Evolutionary conservation across 2,113 vertebrate species (phyloP).

Genomic region (Psilopogon haemacephalus): DNA sequence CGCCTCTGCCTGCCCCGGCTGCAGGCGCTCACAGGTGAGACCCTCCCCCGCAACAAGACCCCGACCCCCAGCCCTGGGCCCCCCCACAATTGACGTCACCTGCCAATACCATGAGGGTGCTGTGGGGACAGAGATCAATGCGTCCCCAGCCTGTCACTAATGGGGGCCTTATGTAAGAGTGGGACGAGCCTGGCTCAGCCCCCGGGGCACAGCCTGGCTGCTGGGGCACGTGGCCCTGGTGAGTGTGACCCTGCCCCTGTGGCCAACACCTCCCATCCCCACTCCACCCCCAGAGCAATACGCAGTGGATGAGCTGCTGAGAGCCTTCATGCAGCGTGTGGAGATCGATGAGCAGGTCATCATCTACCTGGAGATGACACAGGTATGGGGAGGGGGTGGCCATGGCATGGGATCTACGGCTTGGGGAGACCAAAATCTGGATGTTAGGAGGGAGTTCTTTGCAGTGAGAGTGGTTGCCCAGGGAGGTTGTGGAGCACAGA

Average conservation of each 20-base stretch:
- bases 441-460: no score
- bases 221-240: neutral
- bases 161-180: neutral
- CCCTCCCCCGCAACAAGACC: neutral
- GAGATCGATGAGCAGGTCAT: slow-evolving; percentile 88
- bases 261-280: neutral
- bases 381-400: slow-evolving; percentile 67
- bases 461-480: no score
- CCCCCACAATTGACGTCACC: neutral
- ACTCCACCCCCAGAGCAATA: slow-evolving; percentile 78
- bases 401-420: neutral
- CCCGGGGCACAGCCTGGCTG: neutral
- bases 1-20: slow-evolving; percentile 87
- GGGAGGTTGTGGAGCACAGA: no score
- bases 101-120: neutral
- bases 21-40: slow-evolving; percentile 85
- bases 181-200: neutral
- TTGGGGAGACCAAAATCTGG: neutral
- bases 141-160: neutral
- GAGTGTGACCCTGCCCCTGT: neutral
- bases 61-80: no score
- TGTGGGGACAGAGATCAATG: neutral
- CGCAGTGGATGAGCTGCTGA: slow-evolving; percentile 85
- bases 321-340: slow-evolving; percentile 76
- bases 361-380: slow-evolving; percentile 87